Evolutionary conservation across 2,888 invertebrate species (phyloP), one percentile per base, ranked within the genome.

Genomic region (Itoplectis maculator): DNA sequence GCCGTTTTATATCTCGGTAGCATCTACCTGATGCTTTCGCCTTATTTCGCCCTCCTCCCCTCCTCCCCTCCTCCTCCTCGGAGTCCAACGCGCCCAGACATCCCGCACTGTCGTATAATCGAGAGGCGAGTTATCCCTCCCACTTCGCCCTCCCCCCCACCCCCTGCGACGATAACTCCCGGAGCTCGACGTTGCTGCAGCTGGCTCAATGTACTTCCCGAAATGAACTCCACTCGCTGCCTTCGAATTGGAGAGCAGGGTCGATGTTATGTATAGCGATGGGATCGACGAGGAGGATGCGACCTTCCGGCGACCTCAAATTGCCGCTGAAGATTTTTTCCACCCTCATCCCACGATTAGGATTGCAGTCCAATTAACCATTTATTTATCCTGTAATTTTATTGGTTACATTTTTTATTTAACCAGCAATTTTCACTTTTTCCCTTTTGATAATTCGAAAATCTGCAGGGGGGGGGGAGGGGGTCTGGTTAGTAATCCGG

Each of bases 51-150:
- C 37, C 56, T 68, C 45, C 40, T 13, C 68, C 68, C 59, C 68
- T 20, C 56, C 6, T 77, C 51, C 37, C 15, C 20, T 40, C 54
- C 18, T 63, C 18, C 45, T 63, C 15, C 18, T 78, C 42, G 56
- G 15, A 49, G 29, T 35, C 45, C 29, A 42, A 29, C n/a, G 29
- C 49, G 63, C 49, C 56, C 40, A 63, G 37, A 45, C 49, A 74
- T 23, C 49, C 69, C 69, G 35, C 56, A 56, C 78, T 42, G 61
- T 74, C 78, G 69, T 78, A 74, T 82, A 78, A 82, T 74, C 73
- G 73, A 78, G 68, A 72, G 56, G 65, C 73, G 80, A 76, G 76
- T 51, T 61, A 76, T 81, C 51, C 59, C 20, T 66, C 23, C 59
- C 66, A 29, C 4, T 35, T 42, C 8, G 42, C 6, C 42, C 37